These are phyloP conservation scores for Raja brachyura DNA, from an alignment of 2,113 vertebrate genomes.

Conservation along the genomic window DNA sequence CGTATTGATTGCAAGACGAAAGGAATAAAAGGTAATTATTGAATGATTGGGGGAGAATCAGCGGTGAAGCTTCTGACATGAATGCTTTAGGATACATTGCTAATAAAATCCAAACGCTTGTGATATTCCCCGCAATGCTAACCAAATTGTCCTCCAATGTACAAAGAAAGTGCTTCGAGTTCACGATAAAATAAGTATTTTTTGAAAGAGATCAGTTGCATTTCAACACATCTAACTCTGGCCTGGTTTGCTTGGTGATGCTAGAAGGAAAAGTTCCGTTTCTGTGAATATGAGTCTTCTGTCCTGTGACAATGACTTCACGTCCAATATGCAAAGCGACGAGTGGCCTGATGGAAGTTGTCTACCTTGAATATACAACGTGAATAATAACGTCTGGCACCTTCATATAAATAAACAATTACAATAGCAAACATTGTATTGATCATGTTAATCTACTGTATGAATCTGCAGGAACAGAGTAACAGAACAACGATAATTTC, in stretches of 20 bases:
- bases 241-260: background rate
- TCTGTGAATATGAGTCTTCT: background rate
- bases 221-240: background rate
- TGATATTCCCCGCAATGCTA: conserved; percentile 42
- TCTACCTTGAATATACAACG: conserved; percentile 35
- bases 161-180: conserved; percentile 38
- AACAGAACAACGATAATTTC: background rate
- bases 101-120: conserved; percentile 31
- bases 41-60: conserved; percentile 19
- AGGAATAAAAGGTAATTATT: background rate
- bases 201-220: background rate
- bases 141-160: conserved; percentile 48
- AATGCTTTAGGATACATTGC: background rate
- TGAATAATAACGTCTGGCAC: conserved; percentile 32
- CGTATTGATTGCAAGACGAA: background rate
- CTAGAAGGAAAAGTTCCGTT: background rate
- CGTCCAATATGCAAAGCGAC: background rate
- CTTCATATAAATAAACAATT: background rate
- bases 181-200: background rate
- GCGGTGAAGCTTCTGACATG: conserved; percentile 40
- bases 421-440: background rate
- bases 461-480: background rate
- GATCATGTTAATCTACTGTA: background rate
- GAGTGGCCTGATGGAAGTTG: background rate
- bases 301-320: background rate